A percentile compares a stretch with the other conserved stretches of the same genome.
Conservation (phyloP, 2,113 vertebrate species). For the Pygoscelis adeliae region DNA sequence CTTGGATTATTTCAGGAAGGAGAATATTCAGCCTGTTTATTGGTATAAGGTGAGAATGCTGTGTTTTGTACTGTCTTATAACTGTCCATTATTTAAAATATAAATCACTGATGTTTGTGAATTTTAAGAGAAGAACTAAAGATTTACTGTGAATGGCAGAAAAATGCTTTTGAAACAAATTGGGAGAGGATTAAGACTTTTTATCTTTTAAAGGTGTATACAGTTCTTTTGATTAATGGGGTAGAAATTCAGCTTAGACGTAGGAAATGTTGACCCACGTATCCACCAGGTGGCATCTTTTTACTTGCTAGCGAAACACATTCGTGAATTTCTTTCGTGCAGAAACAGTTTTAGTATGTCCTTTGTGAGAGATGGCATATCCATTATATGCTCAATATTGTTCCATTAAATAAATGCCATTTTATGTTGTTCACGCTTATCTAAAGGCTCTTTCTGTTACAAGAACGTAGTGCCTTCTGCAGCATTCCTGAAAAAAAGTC, state of each 20-base stretch:
- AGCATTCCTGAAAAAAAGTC: background rate
- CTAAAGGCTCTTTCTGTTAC: background rate
- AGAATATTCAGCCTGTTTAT: conserved; percentile 58
- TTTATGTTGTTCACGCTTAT: fast-evolving
- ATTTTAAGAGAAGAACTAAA: background rate
- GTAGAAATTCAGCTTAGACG: background rate
- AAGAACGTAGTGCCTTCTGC: background rate
- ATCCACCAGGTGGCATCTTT: background rate
- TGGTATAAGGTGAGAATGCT: conserved; percentile 85
- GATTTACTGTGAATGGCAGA: background rate
- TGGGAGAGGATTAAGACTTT: background rate
- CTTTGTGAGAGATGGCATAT: background rate
- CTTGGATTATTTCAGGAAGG: conserved; percentile 61
- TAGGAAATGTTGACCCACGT: fast-evolving
- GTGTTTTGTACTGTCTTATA: background rate
- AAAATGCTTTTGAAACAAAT: background rate
- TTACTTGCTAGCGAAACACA: background rate
- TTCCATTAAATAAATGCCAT: background rate
- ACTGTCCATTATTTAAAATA: background rate
- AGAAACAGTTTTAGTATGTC: background rate
- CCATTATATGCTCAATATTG: background rate
- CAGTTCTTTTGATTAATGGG: background rate
- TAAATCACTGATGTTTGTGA: background rate
- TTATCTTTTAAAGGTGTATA: background rate
- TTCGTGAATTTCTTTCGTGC: background rate